Base-by-base conservation (phyloP, 1,140 invertebrate genomes). In the Bombus balteatus region DNA sequence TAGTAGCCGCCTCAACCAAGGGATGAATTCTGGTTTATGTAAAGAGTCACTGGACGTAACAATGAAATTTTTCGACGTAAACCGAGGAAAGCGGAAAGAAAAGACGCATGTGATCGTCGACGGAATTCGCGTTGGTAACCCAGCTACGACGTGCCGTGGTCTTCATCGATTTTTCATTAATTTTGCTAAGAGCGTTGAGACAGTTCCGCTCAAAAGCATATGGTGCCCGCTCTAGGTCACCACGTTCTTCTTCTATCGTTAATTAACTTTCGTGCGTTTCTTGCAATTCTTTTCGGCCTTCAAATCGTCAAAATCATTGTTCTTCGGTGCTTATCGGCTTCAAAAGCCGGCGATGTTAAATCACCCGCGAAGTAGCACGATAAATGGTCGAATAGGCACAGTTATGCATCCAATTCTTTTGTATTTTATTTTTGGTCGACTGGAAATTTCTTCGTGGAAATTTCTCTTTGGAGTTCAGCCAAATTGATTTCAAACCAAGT, bases 91-190 rank as follows among this genome's bases (percentile, higher is more conserved):
- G 6, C 22, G 47, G 47, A 22, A 53, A 39, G 10, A 39, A 2
- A 39, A 41, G 28, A 34, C 8, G 22, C 1, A 9, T 72, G 41
- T 68, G 47, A 37, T 72, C 68, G 68, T 34, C 41, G 32, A 25
- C 25, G 47, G 32, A 77, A 71, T 78, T 65, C 65, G 43, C 37
- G 37, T n/a, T n/a, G 32, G 62, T 43, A 43, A 70, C 74, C 65
- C 32, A 34, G 13, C 39, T 32, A 75, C 47, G 5, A 6, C 22
- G 1, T 22, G 47, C 39, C 18, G n/a, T 41, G 15, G 22, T 39
- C 73, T 66, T 18, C 39, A 78, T 84, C 65, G 82, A 78, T 71
- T 78, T 75, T 83, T 75, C 70, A 66, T 73, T 75, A 73, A 83
- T 75, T 83, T 66, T 65, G 32, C 70, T 71, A 71, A 84, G 65